Evolutionary conservation across 2,113 vertebrate genomes (phyloP).

Genomic region (Promerops cafer): DNA sequence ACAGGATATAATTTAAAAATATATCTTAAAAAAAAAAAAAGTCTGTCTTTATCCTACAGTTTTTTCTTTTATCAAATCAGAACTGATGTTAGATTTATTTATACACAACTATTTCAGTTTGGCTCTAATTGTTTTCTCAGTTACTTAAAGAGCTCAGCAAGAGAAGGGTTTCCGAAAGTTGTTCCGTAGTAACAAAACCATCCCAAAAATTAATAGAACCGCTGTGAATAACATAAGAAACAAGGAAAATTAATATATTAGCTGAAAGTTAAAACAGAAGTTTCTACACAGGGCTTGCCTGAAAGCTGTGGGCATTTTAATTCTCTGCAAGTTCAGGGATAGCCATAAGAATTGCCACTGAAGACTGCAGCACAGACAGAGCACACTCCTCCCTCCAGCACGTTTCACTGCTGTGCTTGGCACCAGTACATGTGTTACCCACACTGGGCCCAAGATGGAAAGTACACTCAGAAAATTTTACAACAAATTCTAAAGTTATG

Average conservation of each 20-base stretch:
- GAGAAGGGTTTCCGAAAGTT: not conserved
- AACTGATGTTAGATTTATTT: not conserved
- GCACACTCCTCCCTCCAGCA: not conserved
- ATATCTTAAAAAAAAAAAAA: not conserved
- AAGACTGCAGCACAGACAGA: not conserved
- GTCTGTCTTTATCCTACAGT: not conserved
- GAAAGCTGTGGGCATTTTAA: not conserved
- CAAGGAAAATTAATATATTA: not conserved
- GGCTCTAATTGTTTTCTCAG: not conserved
- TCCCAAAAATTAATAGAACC: not conserved
- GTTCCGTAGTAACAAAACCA: not conserved
- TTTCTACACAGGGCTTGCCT: not conserved
- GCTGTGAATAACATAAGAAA: not conserved
- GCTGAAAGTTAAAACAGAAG: not conserved
- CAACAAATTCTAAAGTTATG: not conserved
- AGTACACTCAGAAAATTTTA: not conserved
- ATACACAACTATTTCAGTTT: not conserved
- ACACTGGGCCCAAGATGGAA: not conserved
- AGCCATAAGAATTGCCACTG: not conserved
- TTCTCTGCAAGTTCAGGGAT: not conserved
- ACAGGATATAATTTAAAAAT: not conserved
- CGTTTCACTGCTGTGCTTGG: rapidly evolving
- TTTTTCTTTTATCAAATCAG: not conserved
- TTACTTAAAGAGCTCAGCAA: not conserved
- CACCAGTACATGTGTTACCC: not conserved